A percentile compares a stretch with the other conserved stretches of the same genome.
phyloP scores from a whole-genome alignment of 2,113 vertebrate species.

The Syngnathoides biaculeatus region DNA sequence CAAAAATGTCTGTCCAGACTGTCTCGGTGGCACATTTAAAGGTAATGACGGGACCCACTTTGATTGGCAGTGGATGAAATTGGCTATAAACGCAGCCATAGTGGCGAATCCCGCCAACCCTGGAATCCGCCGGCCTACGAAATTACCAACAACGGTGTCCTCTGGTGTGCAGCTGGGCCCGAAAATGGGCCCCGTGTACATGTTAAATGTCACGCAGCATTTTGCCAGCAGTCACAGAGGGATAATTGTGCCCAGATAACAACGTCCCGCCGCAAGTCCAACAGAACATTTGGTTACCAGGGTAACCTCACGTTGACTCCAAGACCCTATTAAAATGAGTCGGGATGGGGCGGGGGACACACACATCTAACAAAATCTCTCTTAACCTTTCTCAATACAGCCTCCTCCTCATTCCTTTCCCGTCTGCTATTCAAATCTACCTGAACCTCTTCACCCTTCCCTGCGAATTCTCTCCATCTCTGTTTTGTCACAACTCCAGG shows the following conservation, averaged over 20 bases:
- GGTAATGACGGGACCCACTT: too few relatives aligned
- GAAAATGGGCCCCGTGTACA: too few relatives aligned
- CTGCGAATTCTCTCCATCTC: constrained; percentile 7
- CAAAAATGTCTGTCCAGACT: too few relatives aligned
- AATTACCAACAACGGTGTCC: too few relatives aligned
- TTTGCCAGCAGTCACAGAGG: constrained; percentile 5
- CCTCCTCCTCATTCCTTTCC: background rate
- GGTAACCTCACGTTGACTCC: constrained; percentile 61
- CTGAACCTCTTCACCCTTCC: constrained; percentile 39
- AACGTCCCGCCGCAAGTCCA: constrained; percentile 30
- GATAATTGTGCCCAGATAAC: constrained; percentile 31
- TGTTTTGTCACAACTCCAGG: constrained; percentile 33
- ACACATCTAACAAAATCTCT: constrained; percentile 55
- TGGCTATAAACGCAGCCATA: too few relatives aligned
- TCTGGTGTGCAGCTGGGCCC: too few relatives aligned
- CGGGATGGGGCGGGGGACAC: constrained; percentile 47
- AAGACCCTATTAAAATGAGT: constrained; percentile 61
- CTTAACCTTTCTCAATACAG: constrained; percentile 57
- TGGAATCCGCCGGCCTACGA: too few relatives aligned
- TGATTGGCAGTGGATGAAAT: too few relatives aligned
- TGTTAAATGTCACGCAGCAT: background rate
- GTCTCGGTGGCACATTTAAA: too few relatives aligned
- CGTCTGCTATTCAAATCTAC: constrained; percentile 43
- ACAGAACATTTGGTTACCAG: constrained; percentile 51
- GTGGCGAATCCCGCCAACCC: too few relatives aligned